phyloP scores from a whole-genome alignment of 2,113 vertebrate species.

The Ophiodon elongatus region DNA sequence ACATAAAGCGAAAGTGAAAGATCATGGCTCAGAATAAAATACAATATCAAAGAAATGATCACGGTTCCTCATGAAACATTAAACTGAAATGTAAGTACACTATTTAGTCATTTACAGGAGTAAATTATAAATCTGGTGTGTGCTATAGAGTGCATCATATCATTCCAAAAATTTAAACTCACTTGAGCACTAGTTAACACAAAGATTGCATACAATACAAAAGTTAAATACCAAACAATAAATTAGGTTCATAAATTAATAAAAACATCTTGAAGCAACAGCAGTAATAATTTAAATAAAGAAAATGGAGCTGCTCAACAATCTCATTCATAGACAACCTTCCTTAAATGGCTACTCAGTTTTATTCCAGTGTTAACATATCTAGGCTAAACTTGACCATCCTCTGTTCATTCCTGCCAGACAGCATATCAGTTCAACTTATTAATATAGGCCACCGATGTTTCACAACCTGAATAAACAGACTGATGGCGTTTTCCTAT shows the following conservation, averaged over 20 bases:
- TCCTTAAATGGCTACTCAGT: conserved; percentile 58
- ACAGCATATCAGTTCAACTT: conserved; percentile 18
- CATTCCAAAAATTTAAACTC: conserved; percentile 47
- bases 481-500: conserved; percentile 48
- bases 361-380: conserved; percentile 79
- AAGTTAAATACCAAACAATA: conserved; percentile 85
- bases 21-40: conserved; percentile 76
- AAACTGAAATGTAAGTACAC: conserved; percentile 58
- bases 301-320: conserved; percentile 75
- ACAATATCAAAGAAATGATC: conserved; percentile 50
- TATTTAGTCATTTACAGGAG: conserved; percentile 52
- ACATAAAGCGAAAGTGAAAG: conserved; percentile 50
- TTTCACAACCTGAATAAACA: conserved; percentile 54
- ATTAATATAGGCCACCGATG: conserved; percentile 45
- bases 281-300: conserved; percentile 74
- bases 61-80: conserved; percentile 57
- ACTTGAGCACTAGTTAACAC: conserved; percentile 55
- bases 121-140: conserved; percentile 46
- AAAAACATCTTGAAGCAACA: conserved; percentile 75
- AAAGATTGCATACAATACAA: conserved; percentile 69
- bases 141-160: conserved; percentile 51
- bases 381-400: conserved; percentile 50
- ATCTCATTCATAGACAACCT: conserved; percentile 63
- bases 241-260: conserved; percentile 81
- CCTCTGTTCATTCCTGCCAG: conserved; percentile 21